These are phyloP conservation scores for Ancistrus triradiatus DNA, from an alignment of 2,113 vertebrate genomes.

Conservation along the genomic window DNA sequence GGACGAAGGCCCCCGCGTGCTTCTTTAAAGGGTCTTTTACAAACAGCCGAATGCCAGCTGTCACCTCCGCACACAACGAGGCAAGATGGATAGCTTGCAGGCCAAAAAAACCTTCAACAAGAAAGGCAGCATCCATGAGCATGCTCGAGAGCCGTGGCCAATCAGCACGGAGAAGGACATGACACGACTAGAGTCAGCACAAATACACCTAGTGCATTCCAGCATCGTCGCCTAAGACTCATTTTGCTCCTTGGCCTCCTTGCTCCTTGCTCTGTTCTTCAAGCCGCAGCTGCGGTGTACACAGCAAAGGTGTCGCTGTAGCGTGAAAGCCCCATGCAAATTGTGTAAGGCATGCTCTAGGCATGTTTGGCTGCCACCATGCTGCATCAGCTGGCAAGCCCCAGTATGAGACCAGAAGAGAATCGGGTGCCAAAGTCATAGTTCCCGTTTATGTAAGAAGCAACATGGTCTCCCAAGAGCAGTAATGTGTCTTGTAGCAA, in stretches of 20 bases:
- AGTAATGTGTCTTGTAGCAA: conserved; percentile 30
- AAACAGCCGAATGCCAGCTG: conserved; percentile 94
- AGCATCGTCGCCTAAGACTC: conserved; percentile 31
- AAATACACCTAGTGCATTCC: conserved; percentile 9
- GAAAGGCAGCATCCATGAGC: conserved; percentile 56
- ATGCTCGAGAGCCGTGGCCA: conserved; percentile 52
- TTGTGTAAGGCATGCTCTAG: conserved; percentile 13
- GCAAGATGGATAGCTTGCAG: conserved; percentile 70
- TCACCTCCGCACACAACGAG: conserved; percentile 74
- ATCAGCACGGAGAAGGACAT: conserved; percentile 62
- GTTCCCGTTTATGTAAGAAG: conserved; percentile 16
- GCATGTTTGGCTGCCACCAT: conserved; percentile 18
- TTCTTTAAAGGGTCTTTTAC: conserved; percentile 81
- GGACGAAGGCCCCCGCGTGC: conserved; percentile 77
- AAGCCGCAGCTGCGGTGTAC: not conserved
- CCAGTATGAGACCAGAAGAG: not conserved
- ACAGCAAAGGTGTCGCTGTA: conserved; percentile 1
- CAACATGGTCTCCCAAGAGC: conserved; percentile 12
- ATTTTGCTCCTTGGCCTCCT: conserved; percentile 30
- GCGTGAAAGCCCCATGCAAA: conserved; percentile 15
- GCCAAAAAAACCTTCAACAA: conserved; percentile 58
- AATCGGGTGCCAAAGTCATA: conserved; percentile 18
- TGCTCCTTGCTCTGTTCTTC: not conserved
- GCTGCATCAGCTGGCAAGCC: conserved; percentile 26
- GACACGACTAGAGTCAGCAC: conserved; percentile 49